phyloP scores from a whole-genome alignment of 1,140 invertebrate genomes.

The Agrypnia vestita region DNA sequence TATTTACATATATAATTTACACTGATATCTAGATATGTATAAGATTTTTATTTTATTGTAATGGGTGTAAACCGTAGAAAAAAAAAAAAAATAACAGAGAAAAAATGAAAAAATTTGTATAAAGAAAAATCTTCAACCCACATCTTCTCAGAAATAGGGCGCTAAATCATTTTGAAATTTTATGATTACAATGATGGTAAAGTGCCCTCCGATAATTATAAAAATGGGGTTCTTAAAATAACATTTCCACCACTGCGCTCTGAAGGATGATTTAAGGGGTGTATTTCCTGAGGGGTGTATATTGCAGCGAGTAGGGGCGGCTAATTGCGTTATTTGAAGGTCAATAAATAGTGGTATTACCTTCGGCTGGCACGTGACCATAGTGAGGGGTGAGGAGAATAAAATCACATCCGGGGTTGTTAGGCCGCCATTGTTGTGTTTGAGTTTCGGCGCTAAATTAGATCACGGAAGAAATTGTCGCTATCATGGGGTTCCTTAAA shows the following conservation, averaged over 20 bases:
- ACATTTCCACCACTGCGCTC: conserved; percentile 20
- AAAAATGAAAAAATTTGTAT: too few species aligned
- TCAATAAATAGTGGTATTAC: conserved; percentile 61
- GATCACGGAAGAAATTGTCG: conserved; percentile 13
- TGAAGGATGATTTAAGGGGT: conserved; percentile 19
- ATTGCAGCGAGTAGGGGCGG: conserved; percentile 31
- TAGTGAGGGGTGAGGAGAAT: conserved; percentile 15
- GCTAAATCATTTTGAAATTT: too few species aligned
- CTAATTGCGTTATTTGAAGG: conserved; percentile 61
- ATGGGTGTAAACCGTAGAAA: too few species aligned
- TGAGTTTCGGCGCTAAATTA: conserved; percentile 18
- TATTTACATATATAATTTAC: too few species aligned
- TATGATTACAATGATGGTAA: too few species aligned
- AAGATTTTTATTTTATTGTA: too few species aligned
- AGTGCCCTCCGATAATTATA: not conserved
- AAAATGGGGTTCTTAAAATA: conserved; percentile 30
- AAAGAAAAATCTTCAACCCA: too few species aligned
- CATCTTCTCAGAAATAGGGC: too few species aligned
- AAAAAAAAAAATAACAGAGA: too few species aligned
- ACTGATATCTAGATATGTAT: too few species aligned
- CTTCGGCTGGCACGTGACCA: conserved; percentile 51
- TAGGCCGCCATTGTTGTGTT: conserved; percentile 41
- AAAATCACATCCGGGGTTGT: conserved; percentile 47
- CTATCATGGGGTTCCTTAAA: not conserved
- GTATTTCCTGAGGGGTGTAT: conserved; percentile 23